Base-by-base conservation (phyloP, 1,140 invertebrate species). In the Pristionchus pacificus region DNA sequence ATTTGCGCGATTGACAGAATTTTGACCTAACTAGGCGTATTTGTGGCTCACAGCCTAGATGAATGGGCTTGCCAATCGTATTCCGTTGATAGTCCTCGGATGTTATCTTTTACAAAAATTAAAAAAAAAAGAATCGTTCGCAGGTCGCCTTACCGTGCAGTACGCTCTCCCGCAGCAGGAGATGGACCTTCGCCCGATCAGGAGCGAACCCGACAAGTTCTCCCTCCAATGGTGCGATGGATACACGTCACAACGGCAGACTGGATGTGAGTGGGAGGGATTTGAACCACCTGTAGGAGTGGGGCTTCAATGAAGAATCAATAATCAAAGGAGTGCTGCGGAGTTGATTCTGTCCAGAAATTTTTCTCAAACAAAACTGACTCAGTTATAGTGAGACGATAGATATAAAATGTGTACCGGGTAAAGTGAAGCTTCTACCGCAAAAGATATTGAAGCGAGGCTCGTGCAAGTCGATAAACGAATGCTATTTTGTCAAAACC, bases 141-240 rank as follows among this genome's bases (percentile, higher is more conserved):
- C 24, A n/a, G 19, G 24, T 57, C 60, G 67, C 31, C 15, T 69
- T 65, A 6, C 13, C 6, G 58, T 62, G 13, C 29, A n/a, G 31
- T 13, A 13, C 19, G 67, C 60, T 27, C 3, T 62, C 15, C 24
- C 27, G 14, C 2, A 10, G 15, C n/a, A n/a, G n/a, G 49, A 69
- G 13, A 57, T 29, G 31, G 67, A 69, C 27, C 58, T 69, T 15
- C 14, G 31, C 10, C 60, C 60, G 28, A 66, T 69, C 29, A 29
- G 29, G n/a, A 25, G 14, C 10, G 30, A 61, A 24, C 29, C 31
- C 24, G 3, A n/a, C n/a, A 31, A 19, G 14, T n/a, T 55, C 60
- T 68, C 25, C 28, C 67, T 69, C n/a, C 60, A 3, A 3, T 69
- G 67, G 67, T 61, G 14, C 38, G 49, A 60, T 62, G 24, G 24